Conservation (phyloP, 2,888 invertebrate genomes). For the Horisme vitalbata region DNA sequence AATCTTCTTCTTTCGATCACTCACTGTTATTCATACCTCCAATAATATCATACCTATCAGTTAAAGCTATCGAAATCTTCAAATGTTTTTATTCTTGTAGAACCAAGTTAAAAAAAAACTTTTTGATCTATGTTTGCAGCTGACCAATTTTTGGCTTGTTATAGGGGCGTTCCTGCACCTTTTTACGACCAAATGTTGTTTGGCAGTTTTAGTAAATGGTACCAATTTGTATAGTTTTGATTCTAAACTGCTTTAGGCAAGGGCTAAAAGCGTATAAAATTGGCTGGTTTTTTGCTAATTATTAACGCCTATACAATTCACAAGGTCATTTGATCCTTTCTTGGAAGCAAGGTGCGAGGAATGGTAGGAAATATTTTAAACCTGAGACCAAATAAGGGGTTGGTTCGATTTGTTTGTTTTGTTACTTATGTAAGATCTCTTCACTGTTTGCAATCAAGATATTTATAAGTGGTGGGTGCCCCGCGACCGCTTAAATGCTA, state of each 20-base stretch:
- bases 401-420: not conserved
- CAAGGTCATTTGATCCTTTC: slow-evolving; percentile 19
- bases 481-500: too few species aligned
- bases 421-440: too few species aligned
- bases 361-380: not conserved
- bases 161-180: slow-evolving; percentile 16
- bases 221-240: slow-evolving; percentile 23
- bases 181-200: slow-evolving; percentile 11
- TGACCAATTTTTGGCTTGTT: slow-evolving; percentile 10
- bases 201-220: slow-evolving; percentile 18
- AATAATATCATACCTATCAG: too few species aligned
- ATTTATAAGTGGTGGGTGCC: too few species aligned
- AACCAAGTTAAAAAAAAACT: slow-evolving; percentile 1
- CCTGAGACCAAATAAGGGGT: not conserved
- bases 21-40: too few species aligned
- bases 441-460: too few species aligned
- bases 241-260: slow-evolving; percentile 19
- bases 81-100: too few species aligned
- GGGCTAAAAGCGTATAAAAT: slow-evolving; percentile 16
- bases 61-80: not conserved
- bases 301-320: slow-evolving; percentile 16
- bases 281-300: slow-evolving; percentile 23
- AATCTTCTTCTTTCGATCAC: too few species aligned
- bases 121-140: slow-evolving; percentile 13
- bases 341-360: slow-evolving; percentile 20